Percentiles rank a stretch among this genome's conserved stretches.
Conservation (phyloP, 2,113 vertebrate species). For the Bagarius yarrelli region DNA sequence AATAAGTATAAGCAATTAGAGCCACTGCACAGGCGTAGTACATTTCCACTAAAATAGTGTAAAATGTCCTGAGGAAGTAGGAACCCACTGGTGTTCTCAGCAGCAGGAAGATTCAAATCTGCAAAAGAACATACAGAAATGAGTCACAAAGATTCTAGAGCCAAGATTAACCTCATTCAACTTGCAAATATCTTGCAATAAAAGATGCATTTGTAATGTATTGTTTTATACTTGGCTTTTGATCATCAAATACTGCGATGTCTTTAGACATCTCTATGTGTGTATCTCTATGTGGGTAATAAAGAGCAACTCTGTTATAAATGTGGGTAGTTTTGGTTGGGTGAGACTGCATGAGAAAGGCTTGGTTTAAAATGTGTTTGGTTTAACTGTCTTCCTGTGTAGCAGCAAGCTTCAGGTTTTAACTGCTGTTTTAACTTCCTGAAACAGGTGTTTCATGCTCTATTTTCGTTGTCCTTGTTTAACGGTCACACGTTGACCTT, state of each 20-base stretch:
- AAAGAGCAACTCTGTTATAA: neutral
- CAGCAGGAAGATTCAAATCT: no score
- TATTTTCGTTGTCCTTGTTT: neutral
- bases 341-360: neutral
- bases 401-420: conserved; percentile 6
- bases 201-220: neutral
- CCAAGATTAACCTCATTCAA: no score
- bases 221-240: neutral
- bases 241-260: neutral
- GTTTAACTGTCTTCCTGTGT: conserved; percentile 30
- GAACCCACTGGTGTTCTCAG: neutral
- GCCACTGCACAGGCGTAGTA: no score
- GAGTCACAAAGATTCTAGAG: no score
- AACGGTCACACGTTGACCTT: neutral
- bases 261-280: neutral
- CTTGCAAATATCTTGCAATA: no score
- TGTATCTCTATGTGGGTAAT: neutral
- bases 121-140: no score
- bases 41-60: neutral
- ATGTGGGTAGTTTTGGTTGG: neutral
- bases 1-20: no score
- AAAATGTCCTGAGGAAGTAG: neutral
- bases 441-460: conserved; percentile 24
- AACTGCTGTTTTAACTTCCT: neutral
- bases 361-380: neutral